phyloP scores from a whole-genome alignment of 2,888 invertebrate species.

The Pteria penguin region DNA sequence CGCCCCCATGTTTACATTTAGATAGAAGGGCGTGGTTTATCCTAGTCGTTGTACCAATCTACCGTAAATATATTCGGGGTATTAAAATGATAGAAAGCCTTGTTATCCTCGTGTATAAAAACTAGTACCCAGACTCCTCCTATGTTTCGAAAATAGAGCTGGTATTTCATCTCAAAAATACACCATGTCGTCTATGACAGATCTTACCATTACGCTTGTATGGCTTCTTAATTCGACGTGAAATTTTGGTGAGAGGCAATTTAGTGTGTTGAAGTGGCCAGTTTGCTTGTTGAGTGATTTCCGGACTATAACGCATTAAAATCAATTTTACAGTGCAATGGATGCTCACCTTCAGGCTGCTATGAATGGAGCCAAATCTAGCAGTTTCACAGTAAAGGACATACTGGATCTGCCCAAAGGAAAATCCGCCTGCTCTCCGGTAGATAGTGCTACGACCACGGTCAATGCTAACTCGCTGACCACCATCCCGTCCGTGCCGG shows the following conservation, averaged over 20 bases:
- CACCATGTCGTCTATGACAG: conserved; percentile 35
- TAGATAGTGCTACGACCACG: conserved; percentile 53
- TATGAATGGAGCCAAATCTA: conserved; percentile 84
- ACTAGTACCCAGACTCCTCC: conserved; percentile 6
- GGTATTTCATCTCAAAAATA: neutral
- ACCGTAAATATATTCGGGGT: neutral
- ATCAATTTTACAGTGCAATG: conserved; percentile 60
- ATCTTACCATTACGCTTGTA: conserved; percentile 36
- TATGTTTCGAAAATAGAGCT: conserved; percentile 1
- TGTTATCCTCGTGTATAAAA: conserved; percentile 8
- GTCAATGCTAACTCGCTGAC: conserved; percentile 49
- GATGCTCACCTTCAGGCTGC: conserved; percentile 82
- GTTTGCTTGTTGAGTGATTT: conserved; percentile 42
- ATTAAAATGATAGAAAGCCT: neutral
- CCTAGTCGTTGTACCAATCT: neutral
- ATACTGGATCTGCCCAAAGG: conserved; percentile 91
- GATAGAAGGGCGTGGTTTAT: conserved; percentile 8
- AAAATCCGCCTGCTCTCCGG: conserved; percentile 80
- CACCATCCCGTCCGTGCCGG: conserved; percentile 51
- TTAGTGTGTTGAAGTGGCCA: conserved; percentile 39
- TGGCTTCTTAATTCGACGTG: conserved; percentile 39
- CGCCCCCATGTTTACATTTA: conserved; percentile 4
- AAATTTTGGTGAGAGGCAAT: conserved; percentile 42
- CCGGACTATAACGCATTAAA: conserved; percentile 36
- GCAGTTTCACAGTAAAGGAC: conserved; percentile 95